Evolutionary conservation across 2,797 vertebrate species (phyloP).

Genomic region (Novumbra hubbsi): DNA sequence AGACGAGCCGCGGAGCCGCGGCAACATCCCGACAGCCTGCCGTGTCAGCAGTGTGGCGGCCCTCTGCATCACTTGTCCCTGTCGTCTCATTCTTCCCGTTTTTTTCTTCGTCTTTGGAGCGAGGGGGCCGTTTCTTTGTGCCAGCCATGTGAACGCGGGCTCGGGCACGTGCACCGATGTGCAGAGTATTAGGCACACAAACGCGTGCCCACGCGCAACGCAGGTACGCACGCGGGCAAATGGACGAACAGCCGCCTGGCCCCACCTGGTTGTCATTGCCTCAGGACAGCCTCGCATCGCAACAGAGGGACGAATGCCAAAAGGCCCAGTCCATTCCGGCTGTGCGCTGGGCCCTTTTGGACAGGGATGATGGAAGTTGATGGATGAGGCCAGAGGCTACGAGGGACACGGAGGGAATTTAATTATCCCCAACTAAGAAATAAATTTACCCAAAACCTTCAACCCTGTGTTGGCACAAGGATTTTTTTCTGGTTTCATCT

Average conservation of each 20-base stretch:
- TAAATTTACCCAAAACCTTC: no score
- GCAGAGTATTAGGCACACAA: no score
- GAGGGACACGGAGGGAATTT: background rate
- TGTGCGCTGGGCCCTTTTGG: background rate
- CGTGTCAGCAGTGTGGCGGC: slow-evolving; percentile 10
- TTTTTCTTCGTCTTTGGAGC: background rate
- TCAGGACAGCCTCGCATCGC: slow-evolving; percentile 42
- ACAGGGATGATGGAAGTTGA: slow-evolving; percentile 12
- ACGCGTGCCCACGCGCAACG: no score
- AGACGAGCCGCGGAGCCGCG: background rate
- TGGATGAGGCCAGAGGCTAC: background rate
- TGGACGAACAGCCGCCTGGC: slow-evolving; percentile 1
- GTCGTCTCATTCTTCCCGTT: background rate
- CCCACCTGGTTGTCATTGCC: slow-evolving; percentile 46
- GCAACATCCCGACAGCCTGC: background rate
- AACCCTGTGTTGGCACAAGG: background rate
- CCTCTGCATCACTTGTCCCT: slow-evolving; percentile 1
- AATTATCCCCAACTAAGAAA: background rate
- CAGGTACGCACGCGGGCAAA: background rate
- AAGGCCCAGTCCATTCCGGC: slow-evolving; percentile 22
- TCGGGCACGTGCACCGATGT: no score
- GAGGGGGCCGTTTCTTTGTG: slow-evolving; percentile 5
- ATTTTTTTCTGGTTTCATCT: no score
- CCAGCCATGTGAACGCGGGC: background rate
- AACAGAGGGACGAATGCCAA: slow-evolving; percentile 37